A percentile compares a stretch with the other conserved stretches of the same genome.
phyloP scores from a whole-genome alignment of 2,888 invertebrate genomes.

The Dascillus cervinus region DNA sequence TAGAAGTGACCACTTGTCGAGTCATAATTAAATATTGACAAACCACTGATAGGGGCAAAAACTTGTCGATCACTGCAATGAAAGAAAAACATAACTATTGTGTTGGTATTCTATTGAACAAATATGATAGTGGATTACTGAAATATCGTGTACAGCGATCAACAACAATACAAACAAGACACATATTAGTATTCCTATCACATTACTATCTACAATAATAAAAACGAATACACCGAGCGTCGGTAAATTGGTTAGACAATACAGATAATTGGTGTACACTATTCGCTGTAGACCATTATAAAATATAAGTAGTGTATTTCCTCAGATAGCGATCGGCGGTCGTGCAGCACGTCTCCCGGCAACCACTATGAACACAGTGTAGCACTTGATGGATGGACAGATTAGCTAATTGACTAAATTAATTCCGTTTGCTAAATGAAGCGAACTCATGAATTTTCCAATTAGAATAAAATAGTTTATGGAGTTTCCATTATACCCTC shows the following conservation, averaged over 20 bases:
- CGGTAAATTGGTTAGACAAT: conserved; percentile 13
- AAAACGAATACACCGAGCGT: conserved; percentile 7
- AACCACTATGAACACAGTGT: conserved; percentile 22
- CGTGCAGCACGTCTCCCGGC: conserved; percentile 18
- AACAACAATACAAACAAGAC: conserved; percentile 6
- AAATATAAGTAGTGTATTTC: conserved; percentile 9
- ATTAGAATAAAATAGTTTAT: conserved; percentile 19
- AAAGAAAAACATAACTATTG: no score
- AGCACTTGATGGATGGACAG: conserved; percentile 27
- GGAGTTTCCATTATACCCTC: no score
- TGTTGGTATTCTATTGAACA: no score
- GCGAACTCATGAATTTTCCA: conserved; percentile 20
- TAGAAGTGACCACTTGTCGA: no score
- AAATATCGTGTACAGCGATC: conserved; percentile 3
- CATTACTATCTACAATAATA: conserved; percentile 7
- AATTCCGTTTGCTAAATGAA: conserved; percentile 28
- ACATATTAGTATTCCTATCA: conserved; percentile 13
- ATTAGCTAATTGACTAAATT: conserved; percentile 32
- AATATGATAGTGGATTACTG: no score
- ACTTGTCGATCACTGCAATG: no score
- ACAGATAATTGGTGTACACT: conserved; percentile 5
- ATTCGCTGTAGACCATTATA: conserved; percentile 5
- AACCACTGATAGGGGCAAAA: no score
- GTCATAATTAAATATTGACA: no score
- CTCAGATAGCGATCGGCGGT: conserved; percentile 9